Percentiles rank a stretch among this genome's conserved stretches.
These are phyloP conservation scores for Odontamblyopus rebecca DNA, from an alignment of 2,797 vertebrate species.

Conservation along the genomic window DNA sequence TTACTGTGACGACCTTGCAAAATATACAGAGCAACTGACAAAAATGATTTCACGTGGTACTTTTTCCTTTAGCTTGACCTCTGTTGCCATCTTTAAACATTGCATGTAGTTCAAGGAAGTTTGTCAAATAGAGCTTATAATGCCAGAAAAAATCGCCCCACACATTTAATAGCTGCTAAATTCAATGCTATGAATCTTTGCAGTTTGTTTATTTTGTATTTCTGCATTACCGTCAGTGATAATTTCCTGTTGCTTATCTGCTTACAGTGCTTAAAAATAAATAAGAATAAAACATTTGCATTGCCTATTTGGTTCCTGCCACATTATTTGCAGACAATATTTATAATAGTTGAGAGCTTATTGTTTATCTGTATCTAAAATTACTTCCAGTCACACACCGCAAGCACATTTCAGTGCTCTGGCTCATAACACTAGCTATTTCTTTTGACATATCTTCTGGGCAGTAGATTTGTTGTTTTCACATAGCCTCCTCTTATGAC, in stretches of 20 bases:
- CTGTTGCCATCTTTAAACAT: not conserved
- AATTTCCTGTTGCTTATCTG: too few species aligned
- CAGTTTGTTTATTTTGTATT: not conserved
- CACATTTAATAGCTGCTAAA: too few species aligned
- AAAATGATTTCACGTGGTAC: too few species aligned
- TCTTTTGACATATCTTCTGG: not conserved
- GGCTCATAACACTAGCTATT: not conserved
- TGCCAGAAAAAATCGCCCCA: too few species aligned
- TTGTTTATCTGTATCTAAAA: not conserved
- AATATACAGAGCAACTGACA: too few species aligned
- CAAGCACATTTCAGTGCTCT: not conserved
- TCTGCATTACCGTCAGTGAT: too few species aligned
- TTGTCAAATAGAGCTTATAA: not conserved
- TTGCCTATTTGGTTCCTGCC: too few species aligned
- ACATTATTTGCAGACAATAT: not conserved
- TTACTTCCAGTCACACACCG: not conserved
- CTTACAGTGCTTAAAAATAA: too few species aligned
- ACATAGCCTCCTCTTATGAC: not conserved
- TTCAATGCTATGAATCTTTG: not conserved
- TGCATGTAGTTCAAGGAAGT: not conserved
- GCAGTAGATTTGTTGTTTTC: conserved; percentile 5
- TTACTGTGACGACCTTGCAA: too few species aligned
- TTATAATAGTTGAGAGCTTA: not conserved
- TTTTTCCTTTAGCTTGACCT: not conserved
- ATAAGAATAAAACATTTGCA: too few species aligned